These are phyloP conservation scores for Drosophila mojavensis DNA, from an alignment of 1,140 invertebrate genomes.

Conservation along the genomic window DNA sequence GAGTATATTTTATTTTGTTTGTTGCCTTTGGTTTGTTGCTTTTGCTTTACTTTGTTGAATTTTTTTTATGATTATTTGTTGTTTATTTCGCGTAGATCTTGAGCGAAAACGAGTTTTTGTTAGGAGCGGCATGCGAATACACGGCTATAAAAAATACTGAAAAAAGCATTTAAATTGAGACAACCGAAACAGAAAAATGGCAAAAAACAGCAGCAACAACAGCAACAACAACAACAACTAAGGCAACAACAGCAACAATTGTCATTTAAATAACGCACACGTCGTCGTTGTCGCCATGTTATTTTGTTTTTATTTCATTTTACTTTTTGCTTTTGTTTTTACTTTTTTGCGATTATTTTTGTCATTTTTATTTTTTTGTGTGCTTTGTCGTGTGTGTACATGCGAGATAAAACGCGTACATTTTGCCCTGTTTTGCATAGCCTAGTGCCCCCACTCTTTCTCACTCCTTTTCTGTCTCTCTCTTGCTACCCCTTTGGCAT, in stretches of 20 bases:
- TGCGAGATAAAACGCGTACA: constrained; percentile 64
- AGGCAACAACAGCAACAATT: constrained; percentile 52
- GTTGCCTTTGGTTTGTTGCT: constrained; percentile 30
- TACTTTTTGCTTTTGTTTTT: constrained; percentile 56
- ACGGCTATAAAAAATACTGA: constrained; percentile 58
- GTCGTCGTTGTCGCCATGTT: constrained; percentile 63
- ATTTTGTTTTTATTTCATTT: constrained; percentile 49
- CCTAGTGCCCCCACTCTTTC: constrained; percentile 8
- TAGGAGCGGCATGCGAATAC: constrained; percentile 55
- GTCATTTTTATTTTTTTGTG: constrained; percentile 48
- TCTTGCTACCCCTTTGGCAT: constrained; percentile 6
- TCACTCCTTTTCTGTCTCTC: constrained; percentile 4
- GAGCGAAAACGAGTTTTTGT: constrained; percentile 59
- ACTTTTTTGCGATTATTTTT: constrained; percentile 78
- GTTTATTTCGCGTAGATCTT: constrained; percentile 23
- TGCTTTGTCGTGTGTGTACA: constrained; percentile 57
- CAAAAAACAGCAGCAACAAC: constrained; percentile 46
- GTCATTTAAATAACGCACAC: constrained; percentile 80
- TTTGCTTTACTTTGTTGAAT: constrained; percentile 31
- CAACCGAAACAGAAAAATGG: constrained; percentile 30
- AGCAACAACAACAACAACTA: no score
- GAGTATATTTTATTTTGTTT: constrained; percentile 30
- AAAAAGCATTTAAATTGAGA: constrained; percentile 71
- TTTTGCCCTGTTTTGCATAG: constrained; percentile 42
- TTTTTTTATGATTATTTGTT: constrained; percentile 16